Percentiles rank a stretch among this genome's conserved stretches.
phyloP scores from a whole-genome alignment of 2,888 invertebrate species.

The Anticlea derivata region DNA sequence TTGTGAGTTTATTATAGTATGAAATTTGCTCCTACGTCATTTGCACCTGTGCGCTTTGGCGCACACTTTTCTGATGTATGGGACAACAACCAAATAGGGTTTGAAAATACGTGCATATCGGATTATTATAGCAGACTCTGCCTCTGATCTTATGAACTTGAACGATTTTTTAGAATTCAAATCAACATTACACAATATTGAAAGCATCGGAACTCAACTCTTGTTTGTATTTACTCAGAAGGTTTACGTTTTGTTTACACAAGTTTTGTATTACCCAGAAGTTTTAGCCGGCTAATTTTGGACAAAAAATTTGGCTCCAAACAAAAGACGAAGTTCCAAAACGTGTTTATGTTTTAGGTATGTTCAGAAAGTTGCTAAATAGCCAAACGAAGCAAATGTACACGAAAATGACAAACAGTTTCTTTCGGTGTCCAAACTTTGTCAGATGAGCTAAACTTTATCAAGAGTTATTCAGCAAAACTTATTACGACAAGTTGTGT shows the following conservation, averaged over 20 bases:
- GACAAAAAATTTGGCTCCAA: too few species aligned
- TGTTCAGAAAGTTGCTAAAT: conserved; percentile 2
- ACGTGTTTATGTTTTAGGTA: neutral
- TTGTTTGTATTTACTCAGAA: conserved; percentile 4
- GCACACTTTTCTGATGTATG: too few species aligned
- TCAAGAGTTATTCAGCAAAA: conserved; percentile 9
- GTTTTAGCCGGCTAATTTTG: too few species aligned
- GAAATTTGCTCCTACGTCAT: too few species aligned
- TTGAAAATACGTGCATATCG: too few species aligned
- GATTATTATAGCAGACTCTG: too few species aligned
- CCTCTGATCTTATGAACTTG: conserved; percentile 44
- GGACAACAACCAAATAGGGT: too few species aligned
- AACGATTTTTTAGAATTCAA: conserved; percentile 36
- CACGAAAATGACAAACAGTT: conserved; percentile 20
- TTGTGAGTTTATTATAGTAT: too few species aligned
- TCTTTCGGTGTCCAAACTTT: conserved; percentile 13
- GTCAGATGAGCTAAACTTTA: conserved; percentile 9
- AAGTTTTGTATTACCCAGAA: too few species aligned
- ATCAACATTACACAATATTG: conserved; percentile 29
- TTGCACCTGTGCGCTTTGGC: too few species aligned
- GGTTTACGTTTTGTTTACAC: too few species aligned
- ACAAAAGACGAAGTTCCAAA: neutral
- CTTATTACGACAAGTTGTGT: conserved; percentile 1
- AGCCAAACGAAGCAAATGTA: conserved; percentile 7
- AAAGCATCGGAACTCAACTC: conserved; percentile 14